phyloP scores from a whole-genome alignment of 2,888 invertebrate genomes.

The Drosophila monieri region DNA sequence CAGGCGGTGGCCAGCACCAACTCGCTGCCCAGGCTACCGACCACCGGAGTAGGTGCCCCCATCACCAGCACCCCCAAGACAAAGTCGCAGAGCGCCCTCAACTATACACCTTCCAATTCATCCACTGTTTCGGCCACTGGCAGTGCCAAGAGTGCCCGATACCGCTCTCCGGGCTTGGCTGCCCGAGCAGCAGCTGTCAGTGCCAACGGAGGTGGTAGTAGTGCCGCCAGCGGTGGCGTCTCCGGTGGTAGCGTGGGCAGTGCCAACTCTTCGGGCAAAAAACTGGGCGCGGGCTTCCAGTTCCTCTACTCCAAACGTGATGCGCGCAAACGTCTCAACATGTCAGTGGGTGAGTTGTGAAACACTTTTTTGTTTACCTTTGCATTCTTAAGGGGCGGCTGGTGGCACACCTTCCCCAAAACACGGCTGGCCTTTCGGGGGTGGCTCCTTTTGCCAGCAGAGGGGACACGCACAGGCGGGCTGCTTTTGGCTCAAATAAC shows the following conservation, averaged over 20 bases:
- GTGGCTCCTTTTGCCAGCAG: slow-evolving; percentile 12
- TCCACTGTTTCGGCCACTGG: slow-evolving; percentile 84
- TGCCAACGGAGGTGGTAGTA: slow-evolving; percentile 7
- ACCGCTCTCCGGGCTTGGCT: slow-evolving; percentile 89
- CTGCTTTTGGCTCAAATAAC: slow-evolving; percentile 19
- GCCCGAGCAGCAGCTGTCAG: slow-evolving; percentile 84
- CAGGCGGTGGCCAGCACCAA: slow-evolving; percentile 87
- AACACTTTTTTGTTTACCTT: slow-evolving; percentile 32
- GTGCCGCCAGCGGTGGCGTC: slow-evolving; percentile 60
- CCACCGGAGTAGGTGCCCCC: slow-evolving; percentile 78
- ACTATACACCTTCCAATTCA: slow-evolving; percentile 58
- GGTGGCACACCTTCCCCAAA: slow-evolving; percentile 14
- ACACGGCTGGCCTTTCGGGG: background rate
- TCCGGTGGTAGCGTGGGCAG: slow-evolving; percentile 1
- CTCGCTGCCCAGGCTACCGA: slow-evolving; percentile 90
- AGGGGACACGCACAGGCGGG: slow-evolving; percentile 24
- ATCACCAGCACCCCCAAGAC: slow-evolving; percentile 84
- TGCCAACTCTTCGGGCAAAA: slow-evolving; percentile 84
- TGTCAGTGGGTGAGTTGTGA: slow-evolving; percentile 86
- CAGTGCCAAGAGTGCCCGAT: slow-evolving; percentile 93
- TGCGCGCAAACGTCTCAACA: slow-evolving; percentile 84
- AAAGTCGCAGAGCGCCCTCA: slow-evolving; percentile 87
- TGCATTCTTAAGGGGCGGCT: slow-evolving; percentile 13
- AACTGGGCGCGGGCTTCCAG: slow-evolving; percentile 88
- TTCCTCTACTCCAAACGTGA: slow-evolving; percentile 86